A percentile compares a stretch with the other conserved stretches of the same genome.
Conservation (phyloP, 2,797 vertebrate species). For the Tokudaia muenninki region DNA sequence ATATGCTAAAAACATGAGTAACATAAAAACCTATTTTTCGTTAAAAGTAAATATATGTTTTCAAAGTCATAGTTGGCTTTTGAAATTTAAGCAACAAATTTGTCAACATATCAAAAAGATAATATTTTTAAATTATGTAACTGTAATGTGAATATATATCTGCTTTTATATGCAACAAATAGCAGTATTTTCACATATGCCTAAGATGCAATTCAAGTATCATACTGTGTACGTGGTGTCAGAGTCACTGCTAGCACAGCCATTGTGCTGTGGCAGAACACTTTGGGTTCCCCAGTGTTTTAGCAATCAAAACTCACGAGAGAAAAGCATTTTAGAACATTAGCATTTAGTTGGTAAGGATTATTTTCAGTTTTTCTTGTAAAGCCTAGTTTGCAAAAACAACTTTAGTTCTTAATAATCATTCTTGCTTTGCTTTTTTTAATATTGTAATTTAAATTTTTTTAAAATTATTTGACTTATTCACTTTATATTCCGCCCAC, state of each 20-base stretch:
- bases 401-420: neutral
- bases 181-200: neutral
- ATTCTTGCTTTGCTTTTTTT: neutral
- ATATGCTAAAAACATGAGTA: neutral
- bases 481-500: neutral
- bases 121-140: conserved; percentile 26
- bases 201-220: neutral
- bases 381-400: conserved; percentile 55
- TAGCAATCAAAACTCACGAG: neutral
- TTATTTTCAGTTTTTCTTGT: neutral
- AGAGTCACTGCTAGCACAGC: neutral
- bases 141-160: neutral
- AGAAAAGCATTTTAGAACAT: conserved; percentile 4
- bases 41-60: neutral
- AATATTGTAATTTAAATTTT: neutral
- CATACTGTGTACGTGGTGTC: neutral
- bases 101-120: conserved; percentile 28
- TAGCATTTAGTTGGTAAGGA: neutral
- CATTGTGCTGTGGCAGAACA: neutral
- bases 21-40: neutral
- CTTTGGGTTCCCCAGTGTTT: neutral
- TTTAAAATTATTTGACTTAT: neutral
- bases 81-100: conserved; percentile 45
- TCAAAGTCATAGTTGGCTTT: conserved; percentile 20
- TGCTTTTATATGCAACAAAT: neutral